Evolutionary conservation across 2,888 invertebrate genomes (phyloP).

Genomic region (Subacronicta megacephala): DNA sequence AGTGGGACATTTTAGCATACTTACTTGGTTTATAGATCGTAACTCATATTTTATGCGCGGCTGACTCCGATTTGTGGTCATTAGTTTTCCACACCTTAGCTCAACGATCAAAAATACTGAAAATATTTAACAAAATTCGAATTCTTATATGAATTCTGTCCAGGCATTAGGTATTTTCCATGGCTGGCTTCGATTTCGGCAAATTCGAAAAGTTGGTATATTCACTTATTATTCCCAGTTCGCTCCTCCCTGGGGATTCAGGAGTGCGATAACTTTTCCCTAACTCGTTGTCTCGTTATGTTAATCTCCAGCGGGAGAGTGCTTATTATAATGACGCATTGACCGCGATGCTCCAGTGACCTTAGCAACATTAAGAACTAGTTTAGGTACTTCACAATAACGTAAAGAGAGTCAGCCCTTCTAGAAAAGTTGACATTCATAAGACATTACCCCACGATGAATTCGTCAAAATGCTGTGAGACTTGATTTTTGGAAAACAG

Average conservation of each 20-base stretch:
- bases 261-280: conserved; percentile 71
- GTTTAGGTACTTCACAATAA: conserved; percentile 21
- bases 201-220: conserved; percentile 66
- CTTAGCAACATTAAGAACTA: conserved; percentile 21
- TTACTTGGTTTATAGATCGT: conserved; percentile 28
- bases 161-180: conserved; percentile 43
- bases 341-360: conserved; percentile 48
- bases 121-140: neutral
- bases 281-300: conserved; percentile 76
- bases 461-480: no score
- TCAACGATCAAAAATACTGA: neutral
- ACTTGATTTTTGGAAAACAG: no score
- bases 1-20: conserved; percentile 23
- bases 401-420: neutral
- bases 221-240: conserved; percentile 74
- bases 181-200: conserved; percentile 55
- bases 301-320: conserved; percentile 67
- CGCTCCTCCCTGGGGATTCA: conserved; percentile 61
- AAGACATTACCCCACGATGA: no score
- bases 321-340: conserved; percentile 67
- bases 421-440: conserved; percentile 7
- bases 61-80: conserved; percentile 29
- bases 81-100: conserved; percentile 3
- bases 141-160: neutral
- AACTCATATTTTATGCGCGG: conserved; percentile 10